These are phyloP conservation scores for Nanorana parkeri DNA, from an alignment of 2,113 vertebrate species.

Conservation along the genomic window DNA sequence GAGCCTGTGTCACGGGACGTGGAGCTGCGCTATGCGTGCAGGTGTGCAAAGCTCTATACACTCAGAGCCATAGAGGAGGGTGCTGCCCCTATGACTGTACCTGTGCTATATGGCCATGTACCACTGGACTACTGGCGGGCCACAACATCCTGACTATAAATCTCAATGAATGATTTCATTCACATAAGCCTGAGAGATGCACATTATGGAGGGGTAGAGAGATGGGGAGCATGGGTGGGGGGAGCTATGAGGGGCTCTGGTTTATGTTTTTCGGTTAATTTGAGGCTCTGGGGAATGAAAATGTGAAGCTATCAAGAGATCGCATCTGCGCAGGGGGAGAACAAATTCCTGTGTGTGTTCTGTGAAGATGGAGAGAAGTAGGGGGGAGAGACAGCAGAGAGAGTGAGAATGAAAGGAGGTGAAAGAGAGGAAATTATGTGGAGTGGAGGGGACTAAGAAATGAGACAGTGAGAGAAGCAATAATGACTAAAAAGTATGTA, in stretches of 20 bases:
- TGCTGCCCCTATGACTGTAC: neutral
- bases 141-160: neutral
- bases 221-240: constrained; percentile 20
- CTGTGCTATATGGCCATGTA: neutral
- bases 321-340: constrained; percentile 33
- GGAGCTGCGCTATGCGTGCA: constrained; percentile 21
- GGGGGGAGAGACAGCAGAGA: neutral
- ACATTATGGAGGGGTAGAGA: constrained; percentile 22
- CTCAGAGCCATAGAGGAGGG: neutral
- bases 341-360: constrained; percentile 41
- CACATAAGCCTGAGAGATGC: neutral
- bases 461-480: neutral
- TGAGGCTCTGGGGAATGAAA: constrained; percentile 46
- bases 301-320: constrained; percentile 50
- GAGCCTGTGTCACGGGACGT: constrained; percentile 49
- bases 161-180: constrained; percentile 8
- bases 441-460: neutral
- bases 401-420: neutral
- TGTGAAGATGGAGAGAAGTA: neutral
- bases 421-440: neutral
- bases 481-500: neutral
- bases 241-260: constrained; percentile 35
- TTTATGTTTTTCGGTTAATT: constrained; percentile 54
- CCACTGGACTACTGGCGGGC: neutral
- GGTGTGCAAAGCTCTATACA: constrained; percentile 23